These are phyloP conservation scores for Eira barbara DNA, from an alignment of 2,113 vertebrate genomes.

Conservation along the genomic window DNA sequence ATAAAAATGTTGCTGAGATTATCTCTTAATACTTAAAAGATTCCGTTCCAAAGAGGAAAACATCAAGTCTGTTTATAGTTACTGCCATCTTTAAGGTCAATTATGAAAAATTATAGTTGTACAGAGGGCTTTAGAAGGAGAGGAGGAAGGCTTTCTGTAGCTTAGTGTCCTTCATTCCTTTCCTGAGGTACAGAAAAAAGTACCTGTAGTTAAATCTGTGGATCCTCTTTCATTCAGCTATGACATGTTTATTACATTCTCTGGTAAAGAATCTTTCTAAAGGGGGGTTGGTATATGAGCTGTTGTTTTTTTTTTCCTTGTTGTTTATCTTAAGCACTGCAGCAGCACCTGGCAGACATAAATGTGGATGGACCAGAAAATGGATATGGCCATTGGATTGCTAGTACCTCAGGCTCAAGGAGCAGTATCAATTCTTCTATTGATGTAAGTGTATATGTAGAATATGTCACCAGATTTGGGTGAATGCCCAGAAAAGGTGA, in stretches of 20 bases:
- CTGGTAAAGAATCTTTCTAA: neutral
- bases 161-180: neutral
- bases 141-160: neutral
- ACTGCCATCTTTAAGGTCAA: neutral
- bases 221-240: neutral
- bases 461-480: neutral
- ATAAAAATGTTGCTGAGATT: conserved; percentile 19
- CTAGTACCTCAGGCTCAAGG: conserved; percentile 96
- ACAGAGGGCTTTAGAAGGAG: neutral
- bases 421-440: conserved; percentile 89
- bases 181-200: neutral
- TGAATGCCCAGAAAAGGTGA: neutral
- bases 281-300: neutral
- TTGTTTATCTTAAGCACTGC: conserved; percentile 87
- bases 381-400: conserved; percentile 98
- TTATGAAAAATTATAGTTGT: neutral
- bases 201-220: neutral
- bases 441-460: conserved; percentile 87
- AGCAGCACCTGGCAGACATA: conserved; percentile 98
- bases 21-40: conserved; percentile 21
- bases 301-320: neutral
- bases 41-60: neutral
- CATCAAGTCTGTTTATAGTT: neutral
- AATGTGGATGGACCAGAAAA: conserved; percentile 97
- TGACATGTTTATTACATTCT: neutral